Conservation (phyloP, 2,113 vertebrate species). For the Maccullochella peelii region DNA sequence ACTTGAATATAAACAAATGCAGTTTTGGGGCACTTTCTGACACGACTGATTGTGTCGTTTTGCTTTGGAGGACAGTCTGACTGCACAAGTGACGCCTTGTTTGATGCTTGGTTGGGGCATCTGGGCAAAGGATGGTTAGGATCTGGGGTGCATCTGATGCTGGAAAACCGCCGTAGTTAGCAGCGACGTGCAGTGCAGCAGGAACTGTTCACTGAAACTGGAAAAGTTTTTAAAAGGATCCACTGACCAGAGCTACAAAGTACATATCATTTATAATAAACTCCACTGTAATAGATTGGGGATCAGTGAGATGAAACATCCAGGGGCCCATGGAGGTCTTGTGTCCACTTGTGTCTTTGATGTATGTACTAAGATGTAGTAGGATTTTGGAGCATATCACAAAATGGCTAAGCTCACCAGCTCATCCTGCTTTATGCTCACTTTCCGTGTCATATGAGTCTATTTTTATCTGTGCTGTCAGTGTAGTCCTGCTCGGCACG, state of each 20-base stretch:
- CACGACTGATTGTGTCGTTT: background rate
- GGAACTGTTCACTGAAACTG: background rate
- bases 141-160: background rate
- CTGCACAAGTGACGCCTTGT: background rate
- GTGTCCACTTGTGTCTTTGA: background rate
- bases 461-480: slow-evolving; percentile 64
- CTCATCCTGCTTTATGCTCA: slow-evolving; percentile 21
- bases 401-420: slow-evolving; percentile 18
- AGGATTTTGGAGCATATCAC: slow-evolving; percentile 8
- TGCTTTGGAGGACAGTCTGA: background rate
- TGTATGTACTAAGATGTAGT: background rate
- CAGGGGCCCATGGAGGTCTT: no score
- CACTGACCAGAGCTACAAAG: background rate
- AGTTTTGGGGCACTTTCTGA: background rate
- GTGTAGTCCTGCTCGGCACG: slow-evolving; percentile 21
- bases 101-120: background rate
- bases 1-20: background rate
- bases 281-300: no score
- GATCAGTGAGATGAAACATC: background rate
- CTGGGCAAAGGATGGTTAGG: background rate
- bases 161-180: no score
- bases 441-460: slow-evolving; percentile 49
- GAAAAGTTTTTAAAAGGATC: background rate
- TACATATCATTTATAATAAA: background rate
- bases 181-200: background rate